Percentiles rank a stretch among this genome's conserved stretches.
Evolutionary conservation across 2,797 vertebrate genomes (phyloP).

Genomic region (Eremophila alpestris): DNA sequence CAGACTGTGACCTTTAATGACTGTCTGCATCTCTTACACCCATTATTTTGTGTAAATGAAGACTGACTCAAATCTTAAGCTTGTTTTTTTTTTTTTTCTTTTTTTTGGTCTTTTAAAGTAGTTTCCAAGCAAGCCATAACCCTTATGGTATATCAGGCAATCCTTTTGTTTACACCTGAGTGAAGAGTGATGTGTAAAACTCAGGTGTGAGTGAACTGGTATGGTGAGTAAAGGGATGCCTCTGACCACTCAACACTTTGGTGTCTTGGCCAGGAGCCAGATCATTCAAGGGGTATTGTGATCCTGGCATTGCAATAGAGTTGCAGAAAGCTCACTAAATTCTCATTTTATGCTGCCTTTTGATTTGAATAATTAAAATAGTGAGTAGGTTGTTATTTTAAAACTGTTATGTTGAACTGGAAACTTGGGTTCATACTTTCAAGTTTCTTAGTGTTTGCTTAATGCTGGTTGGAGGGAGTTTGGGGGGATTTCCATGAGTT

Average conservation of each 20-base stretch:
- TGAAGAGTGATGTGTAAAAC: neutral
- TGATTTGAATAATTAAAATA: conserved; percentile 5
- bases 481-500: conserved; percentile 27
- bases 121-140: neutral
- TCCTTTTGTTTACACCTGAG: neutral
- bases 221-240: neutral
- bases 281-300: neutral
- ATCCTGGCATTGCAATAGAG: neutral
- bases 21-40: neutral
- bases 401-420: neutral
- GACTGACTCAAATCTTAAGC: neutral
- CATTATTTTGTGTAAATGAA: neutral
- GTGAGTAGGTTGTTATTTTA: neutral
- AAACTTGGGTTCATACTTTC: conserved; percentile 2
- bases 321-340: neutral
- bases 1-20: neutral
- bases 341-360: conserved; percentile 23
- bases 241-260: neutral
- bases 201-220: neutral
- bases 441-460: neutral
- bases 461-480: neutral
- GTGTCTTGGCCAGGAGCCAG: neutral
- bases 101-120: neutral
- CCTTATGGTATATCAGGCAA: neutral
- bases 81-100: neutral